Base-by-base conservation (phyloP, 92 coral and sea anemone genomes). In the Actinostola sp. region DNA sequence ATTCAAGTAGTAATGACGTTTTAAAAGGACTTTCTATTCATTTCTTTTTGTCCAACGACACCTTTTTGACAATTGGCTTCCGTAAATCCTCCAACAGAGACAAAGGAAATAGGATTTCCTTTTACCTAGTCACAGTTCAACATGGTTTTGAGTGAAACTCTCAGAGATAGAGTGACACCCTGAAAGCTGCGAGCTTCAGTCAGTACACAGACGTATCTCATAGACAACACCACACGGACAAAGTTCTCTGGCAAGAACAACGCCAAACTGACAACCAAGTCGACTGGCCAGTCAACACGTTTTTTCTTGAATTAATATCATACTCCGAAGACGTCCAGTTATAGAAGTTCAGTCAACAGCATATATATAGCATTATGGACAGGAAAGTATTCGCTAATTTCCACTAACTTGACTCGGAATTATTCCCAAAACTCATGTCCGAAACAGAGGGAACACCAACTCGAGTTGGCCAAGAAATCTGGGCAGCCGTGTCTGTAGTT, bases 401-500 rank as follows among this genome's bases (percentile, higher is more conserved):
- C 57, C 19, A 50, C 4, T 16, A 46, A 46, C 7, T 57, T 26
- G 36, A 27, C 36, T n/a, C n/a, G n/a, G n/a, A n/a, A n/a, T 28
- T 57, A 21, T 20, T 27, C 36, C 63, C 59, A 57, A 30, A 11
- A 1, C 21, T 57, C 38, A 90, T 90, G 96, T 76, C 96, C 2
- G 92, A 87, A 21, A 38, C 81, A 20, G 35, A 58, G 13, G 80
- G 56, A 12, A 52, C 82, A 4, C 73, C 85, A 25, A 51, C 96
- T 1, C 35, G 63, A 9, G 85, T 83, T 16, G 89, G 88, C 8
- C 92, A 86, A 66, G 92, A 86, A 67, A 70, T 90, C 2, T 90
- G 96, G 96, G 96, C 96, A 10, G 92, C 96, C 0, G 85, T 90
- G 5, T 90, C 96, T 14, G 96, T 83, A 8, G 83, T 90, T 15